Base-by-base conservation (phyloP, 2,797 vertebrate species). In the Galago senegalensis region DNA sequence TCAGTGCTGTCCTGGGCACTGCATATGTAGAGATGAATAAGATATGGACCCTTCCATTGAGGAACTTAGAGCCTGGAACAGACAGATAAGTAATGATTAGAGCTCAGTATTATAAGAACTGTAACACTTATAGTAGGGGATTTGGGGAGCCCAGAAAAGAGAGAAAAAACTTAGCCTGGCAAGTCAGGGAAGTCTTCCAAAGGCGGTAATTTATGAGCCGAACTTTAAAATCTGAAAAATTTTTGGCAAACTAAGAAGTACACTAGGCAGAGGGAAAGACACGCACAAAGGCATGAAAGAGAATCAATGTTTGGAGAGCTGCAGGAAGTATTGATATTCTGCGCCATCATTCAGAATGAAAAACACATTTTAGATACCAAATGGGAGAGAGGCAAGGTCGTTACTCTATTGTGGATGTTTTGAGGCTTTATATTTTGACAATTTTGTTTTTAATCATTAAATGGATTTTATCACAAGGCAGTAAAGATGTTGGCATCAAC, bases 191-290 rank as follows among this genome's bases (percentile, higher is more conserved):
- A 95, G 77, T 73, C 81, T 96, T 97, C 58, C 77, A 73, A 72
- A 86, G 73, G 80, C 86, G 63, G 29, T 89, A 81, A 95, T 93
- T 96, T 96, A 95, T 93, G 72, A 49, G 18, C 37, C 70, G 84
- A 96, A 93, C 76, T n/a, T 87, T 87, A 93, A 97, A 95, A 63
- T 95, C 87, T 60, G 60, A 88, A 90, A 90, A 13, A 37, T 56
- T 96, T 93, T 93, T 69, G 27, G 93, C 87, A 95, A 86, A 88
- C 34, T 90, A 70, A 95, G 56, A 95, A 82, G 31, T 65, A 72
- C 81, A 56, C n/a, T 89, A 81, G 72, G 89, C 89, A 90, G 87
- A 95, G 81, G 72, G 89, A n/a, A 27, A 87, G 67, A 53, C 13
- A 81, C 37, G 16, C 46, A 90, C 43, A 89, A 90, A 94, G 63